Percentiles rank a stretch among this genome's conserved stretches.
Conservation (phyloP, 1,140 invertebrate genomes). For the Sogatella furcifera region DNA sequence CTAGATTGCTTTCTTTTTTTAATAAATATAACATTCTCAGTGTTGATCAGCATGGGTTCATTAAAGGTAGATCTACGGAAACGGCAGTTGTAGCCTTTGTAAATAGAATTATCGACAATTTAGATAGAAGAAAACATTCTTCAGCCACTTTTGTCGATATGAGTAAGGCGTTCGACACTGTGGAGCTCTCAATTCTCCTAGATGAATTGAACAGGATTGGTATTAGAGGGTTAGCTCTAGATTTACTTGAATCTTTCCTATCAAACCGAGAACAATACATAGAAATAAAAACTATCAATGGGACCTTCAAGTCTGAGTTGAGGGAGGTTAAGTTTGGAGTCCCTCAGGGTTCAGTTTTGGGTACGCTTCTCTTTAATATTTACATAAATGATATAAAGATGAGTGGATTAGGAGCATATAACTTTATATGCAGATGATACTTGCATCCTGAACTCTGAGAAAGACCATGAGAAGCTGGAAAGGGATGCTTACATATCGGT, state of each 20-base stretch:
- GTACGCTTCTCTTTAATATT: not conserved
- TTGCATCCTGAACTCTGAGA: too few species aligned
- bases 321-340: not conserved
- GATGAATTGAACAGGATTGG: not conserved
- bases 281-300: not conserved
- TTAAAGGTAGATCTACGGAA: not conserved
- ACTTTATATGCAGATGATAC: too few species aligned
- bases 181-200: not conserved
- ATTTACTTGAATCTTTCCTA: not conserved
- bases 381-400: too few species aligned
- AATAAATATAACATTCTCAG: not conserved
- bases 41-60: not conserved
- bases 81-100: not conserved
- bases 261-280: not conserved
- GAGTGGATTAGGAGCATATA: too few species aligned
- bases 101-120: not conserved
- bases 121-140: not conserved
- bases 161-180: not conserved
- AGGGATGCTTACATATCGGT: too few species aligned
- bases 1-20: not conserved
- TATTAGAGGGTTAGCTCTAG: not conserved
- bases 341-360: not conserved
- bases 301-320: not conserved
- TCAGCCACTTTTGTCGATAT: not conserved
- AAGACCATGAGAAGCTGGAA: too few species aligned